These are phyloP conservation scores for Daboia siamensis DNA, from an alignment of 2,113 vertebrate genomes.

Conservation along the genomic window DNA sequence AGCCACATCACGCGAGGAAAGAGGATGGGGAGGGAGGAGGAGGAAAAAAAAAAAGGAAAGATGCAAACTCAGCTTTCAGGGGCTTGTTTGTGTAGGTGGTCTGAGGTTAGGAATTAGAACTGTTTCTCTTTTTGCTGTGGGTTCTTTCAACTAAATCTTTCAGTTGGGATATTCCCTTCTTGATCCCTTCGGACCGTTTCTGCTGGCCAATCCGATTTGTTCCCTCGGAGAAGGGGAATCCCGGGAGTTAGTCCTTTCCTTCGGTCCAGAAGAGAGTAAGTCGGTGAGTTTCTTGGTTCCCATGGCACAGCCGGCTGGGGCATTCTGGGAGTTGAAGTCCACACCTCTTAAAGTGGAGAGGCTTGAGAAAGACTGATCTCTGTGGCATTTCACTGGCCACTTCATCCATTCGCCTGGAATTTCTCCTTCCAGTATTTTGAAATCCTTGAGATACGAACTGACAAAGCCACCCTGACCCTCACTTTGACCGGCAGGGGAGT, in stretches of 20 bases:
- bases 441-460: conserved; percentile 72
- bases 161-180: conserved; percentile 82
- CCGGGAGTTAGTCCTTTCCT: conserved; percentile 74
- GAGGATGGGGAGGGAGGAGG: background rate
- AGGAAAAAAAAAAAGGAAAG: background rate
- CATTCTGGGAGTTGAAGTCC: background rate
- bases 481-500: conserved; percentile 75
- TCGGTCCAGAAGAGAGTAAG: conserved; percentile 67
- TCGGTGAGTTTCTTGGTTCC: background rate
- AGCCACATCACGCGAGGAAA: background rate
- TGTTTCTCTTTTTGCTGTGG: background rate
- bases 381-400: no score
- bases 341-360: background rate
- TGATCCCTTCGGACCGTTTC: conserved; percentile 78
- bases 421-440: conserved; percentile 75
- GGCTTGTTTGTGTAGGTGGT: background rate
- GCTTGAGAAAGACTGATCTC: background rate
- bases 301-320: background rate
- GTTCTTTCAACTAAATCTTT: conserved; percentile 60
- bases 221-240: conserved; percentile 70
- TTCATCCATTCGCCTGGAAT: background rate
- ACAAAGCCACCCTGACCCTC: conserved; percentile 68
- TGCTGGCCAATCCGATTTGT: conserved; percentile 73
- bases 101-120: background rate
- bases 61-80: background rate